phyloP scores from a whole-genome alignment of 2,113 vertebrate species.

The Myocastor coypus region DNA sequence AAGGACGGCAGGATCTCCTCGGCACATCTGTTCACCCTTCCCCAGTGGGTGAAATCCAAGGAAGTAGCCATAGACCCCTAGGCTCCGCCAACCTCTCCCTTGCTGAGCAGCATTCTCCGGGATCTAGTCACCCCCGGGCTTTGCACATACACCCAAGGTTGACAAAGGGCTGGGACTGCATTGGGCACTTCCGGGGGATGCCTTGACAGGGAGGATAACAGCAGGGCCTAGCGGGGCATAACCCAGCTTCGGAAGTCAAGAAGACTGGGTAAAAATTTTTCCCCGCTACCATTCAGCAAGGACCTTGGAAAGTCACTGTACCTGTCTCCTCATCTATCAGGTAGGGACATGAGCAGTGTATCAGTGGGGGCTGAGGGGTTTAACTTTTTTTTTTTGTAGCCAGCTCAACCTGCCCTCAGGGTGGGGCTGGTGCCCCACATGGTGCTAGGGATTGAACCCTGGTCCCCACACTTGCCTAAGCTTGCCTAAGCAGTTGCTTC shows the following conservation, averaged over 20 bases:
- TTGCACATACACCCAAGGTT: background rate
- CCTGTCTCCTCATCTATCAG: background rate
- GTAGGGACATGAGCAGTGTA: background rate
- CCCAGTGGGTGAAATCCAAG: background rate
- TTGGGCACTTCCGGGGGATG: background rate
- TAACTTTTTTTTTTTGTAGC: background rate
- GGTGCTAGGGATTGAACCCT: no score
- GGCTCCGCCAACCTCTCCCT: background rate
- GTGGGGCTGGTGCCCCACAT: no score
- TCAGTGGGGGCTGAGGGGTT: background rate
- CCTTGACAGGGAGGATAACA: background rate
- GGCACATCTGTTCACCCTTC: background rate
- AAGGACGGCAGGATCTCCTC: background rate
- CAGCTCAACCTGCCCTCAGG: no score
- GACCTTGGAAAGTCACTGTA: background rate
- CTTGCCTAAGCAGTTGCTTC: no score
- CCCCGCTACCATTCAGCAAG: background rate
- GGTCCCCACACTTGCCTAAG: no score
- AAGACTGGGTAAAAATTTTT: background rate
- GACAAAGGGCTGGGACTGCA: background rate
- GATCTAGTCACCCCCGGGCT: background rate
- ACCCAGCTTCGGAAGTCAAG: background rate
- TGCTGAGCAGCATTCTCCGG: background rate
- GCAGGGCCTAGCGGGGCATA: background rate
- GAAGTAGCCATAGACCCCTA: background rate